phyloP scores from a whole-genome alignment of 2,888 invertebrate species.

The Rhynchonema sp. region DNA sequence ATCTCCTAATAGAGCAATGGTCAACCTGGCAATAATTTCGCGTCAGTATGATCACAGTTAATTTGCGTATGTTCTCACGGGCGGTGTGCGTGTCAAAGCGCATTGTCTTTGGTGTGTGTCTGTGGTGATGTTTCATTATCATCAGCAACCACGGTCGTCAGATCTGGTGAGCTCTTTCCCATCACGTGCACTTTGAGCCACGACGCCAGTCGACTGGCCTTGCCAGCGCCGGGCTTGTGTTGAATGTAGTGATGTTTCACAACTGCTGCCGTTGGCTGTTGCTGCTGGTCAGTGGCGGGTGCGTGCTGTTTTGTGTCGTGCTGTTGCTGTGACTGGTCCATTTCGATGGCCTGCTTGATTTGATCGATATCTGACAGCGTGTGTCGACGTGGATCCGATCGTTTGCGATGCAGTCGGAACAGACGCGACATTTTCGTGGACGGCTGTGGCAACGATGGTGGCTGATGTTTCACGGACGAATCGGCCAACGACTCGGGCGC shows the following conservation, averaged over 20 bases:
- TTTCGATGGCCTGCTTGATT: neutral
- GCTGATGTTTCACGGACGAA: neutral
- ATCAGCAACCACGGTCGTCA: neutral
- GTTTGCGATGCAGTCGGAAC: neutral
- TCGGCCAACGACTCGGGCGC: neutral
- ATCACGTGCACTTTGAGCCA: neutral
- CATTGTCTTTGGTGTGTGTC: too few species aligned
- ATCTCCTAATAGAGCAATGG: too few species aligned
- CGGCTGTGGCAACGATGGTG: neutral
- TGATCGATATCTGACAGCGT: conserved; percentile 17
- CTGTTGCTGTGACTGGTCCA: neutral
- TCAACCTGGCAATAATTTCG: too few species aligned
- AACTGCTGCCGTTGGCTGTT: neutral
- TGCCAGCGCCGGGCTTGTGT: neutral
- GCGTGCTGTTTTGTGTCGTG: neutral
- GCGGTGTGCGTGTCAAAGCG: too few species aligned
- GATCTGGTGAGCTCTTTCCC: neutral
- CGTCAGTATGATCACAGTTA: too few species aligned
- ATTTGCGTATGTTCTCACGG: too few species aligned
- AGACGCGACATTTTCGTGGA: neutral
- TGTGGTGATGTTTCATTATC: too few species aligned
- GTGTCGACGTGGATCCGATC: conserved; percentile 15
- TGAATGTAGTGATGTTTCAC: neutral
- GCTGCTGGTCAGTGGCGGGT: neutral
- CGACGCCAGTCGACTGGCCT: neutral